Conservation (phyloP, 35 echinoderm and acorn worm species). For the Chiridota heheva region DNA sequence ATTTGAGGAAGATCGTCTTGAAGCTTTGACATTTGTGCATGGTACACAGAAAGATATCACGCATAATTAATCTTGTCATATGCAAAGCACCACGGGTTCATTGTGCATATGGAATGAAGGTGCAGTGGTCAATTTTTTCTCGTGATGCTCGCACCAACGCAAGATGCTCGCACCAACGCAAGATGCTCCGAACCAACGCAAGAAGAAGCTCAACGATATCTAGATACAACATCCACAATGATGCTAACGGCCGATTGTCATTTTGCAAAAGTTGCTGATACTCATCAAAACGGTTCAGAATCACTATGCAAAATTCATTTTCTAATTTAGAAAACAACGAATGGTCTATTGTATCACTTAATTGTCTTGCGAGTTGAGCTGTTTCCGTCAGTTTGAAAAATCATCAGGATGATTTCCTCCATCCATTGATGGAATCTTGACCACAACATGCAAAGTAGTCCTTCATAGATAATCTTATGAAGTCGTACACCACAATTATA, state of each 20-base stretch:
- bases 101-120: background rate
- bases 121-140: conserved; percentile 49
- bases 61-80: conserved; percentile 53
- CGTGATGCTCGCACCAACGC: too few relatives aligned
- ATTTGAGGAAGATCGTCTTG: conserved; percentile 2
- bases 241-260: too few relatives aligned
- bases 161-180: too few relatives aligned
- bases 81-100: conserved; percentile 60
- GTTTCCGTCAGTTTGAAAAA: conserved; percentile 14
- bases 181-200: too few relatives aligned
- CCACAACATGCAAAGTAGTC: conserved; percentile 27
- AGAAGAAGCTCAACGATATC: too few relatives aligned
- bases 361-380: too few relatives aligned
- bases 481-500: conserved; percentile 50
- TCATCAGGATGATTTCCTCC: conserved; percentile 26
- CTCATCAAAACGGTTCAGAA: too few relatives aligned
- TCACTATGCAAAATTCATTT: too few relatives aligned
- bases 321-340: too few relatives aligned
- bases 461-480: conserved; percentile 60
- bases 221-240: too few relatives aligned
- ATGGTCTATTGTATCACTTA: too few relatives aligned
- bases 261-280: too few relatives aligned
- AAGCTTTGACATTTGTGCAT: conserved; percentile 49
- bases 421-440: conserved; percentile 17
- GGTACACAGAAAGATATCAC: conserved; percentile 48